Evolutionary conservation across 2,797 vertebrate species (phyloP).

Genomic region (Anabas testudineus): DNA sequence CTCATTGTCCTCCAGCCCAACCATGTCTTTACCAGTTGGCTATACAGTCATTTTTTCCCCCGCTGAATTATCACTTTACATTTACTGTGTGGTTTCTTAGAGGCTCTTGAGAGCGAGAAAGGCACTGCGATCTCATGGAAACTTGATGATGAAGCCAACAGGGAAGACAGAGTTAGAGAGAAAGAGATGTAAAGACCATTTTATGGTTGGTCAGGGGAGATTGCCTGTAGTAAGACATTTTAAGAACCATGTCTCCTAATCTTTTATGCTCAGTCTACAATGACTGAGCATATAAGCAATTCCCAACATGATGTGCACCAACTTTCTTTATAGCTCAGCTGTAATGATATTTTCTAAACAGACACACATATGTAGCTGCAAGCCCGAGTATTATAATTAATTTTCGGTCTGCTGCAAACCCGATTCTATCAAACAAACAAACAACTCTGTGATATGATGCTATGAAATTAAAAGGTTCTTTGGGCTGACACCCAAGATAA

Average conservation of each 20-base stretch:
- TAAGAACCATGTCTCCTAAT: slow-evolving; percentile 61
- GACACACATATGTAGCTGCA: slow-evolving; percentile 14
- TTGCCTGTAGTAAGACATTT: slow-evolving; percentile 51
- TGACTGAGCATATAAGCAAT: background rate
- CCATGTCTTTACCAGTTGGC: slow-evolving; percentile 65
- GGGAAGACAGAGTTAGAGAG: slow-evolving; percentile 30
- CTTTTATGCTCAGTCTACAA: slow-evolving; percentile 35
- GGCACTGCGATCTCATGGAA: slow-evolving; percentile 66
- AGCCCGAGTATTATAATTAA: slow-evolving; percentile 15
- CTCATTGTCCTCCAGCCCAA: slow-evolving; percentile 68
- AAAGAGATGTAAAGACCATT: slow-evolving; percentile 50
- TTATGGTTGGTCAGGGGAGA: slow-evolving; percentile 55
- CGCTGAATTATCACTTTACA: slow-evolving; percentile 66
- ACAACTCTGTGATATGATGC: slow-evolving; percentile 33
- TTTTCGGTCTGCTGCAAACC: slow-evolving; percentile 7
- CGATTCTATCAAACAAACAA: slow-evolving; percentile 43
- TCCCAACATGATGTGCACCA: slow-evolving; percentile 36
- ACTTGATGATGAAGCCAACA: slow-evolving; percentile 58
- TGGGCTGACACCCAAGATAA: slow-evolving; percentile 48
- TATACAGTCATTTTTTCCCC: slow-evolving; percentile 64
- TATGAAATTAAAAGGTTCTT: slow-evolving; percentile 50
- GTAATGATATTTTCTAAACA: slow-evolving; percentile 41
- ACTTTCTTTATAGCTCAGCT: slow-evolving; percentile 45
- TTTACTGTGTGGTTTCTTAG: slow-evolving; percentile 62
- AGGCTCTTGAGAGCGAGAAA: slow-evolving; percentile 53